phyloP scores from a whole-genome alignment of 2,797 vertebrate species.

The Tinamus major region DNA sequence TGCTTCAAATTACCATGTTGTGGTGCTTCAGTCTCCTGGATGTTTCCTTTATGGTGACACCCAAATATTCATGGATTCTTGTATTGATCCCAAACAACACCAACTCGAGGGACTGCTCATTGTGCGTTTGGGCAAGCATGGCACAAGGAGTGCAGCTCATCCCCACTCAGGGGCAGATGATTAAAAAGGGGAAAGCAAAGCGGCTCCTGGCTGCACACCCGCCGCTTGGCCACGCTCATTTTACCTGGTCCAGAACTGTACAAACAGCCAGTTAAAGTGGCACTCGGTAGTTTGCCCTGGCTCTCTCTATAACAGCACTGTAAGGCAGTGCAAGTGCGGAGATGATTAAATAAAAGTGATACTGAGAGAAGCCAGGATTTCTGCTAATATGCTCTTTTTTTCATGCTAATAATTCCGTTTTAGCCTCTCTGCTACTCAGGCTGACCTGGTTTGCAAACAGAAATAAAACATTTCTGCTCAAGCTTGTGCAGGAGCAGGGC shows the following conservation, averaged over 20 bases:
- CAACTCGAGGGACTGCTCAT: not conserved
- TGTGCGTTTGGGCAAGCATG: not conserved
- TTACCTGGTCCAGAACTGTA: not conserved
- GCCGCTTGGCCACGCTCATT: rapidly evolving
- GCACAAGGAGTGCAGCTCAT: not conserved
- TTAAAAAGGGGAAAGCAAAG: not conserved
- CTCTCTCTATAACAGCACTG: not conserved
- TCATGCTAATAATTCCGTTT: not conserved
- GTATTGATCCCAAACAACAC: conserved; percentile 43
- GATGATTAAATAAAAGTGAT: not conserved
- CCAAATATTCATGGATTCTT: conserved; percentile 59
- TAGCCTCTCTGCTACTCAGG: not conserved
- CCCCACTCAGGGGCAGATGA: not conserved
- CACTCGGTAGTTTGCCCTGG: not conserved
- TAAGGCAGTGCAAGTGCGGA: not conserved
- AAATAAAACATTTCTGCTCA: not conserved
- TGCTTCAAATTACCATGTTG: conserved; percentile 67
- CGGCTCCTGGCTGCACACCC: not conserved
- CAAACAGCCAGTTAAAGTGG: not conserved
- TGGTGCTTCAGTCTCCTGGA: conserved; percentile 70
- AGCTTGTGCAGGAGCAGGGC: not conserved
- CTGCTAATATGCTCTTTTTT: not conserved
- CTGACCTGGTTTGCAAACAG: conserved; percentile 5
- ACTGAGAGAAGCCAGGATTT: not conserved
- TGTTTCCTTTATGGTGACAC: conserved; percentile 72